These are phyloP conservation scores for Zaprionus camerounensis DNA, from an alignment of 1,140 invertebrate species.

Conservation along the genomic window DNA sequence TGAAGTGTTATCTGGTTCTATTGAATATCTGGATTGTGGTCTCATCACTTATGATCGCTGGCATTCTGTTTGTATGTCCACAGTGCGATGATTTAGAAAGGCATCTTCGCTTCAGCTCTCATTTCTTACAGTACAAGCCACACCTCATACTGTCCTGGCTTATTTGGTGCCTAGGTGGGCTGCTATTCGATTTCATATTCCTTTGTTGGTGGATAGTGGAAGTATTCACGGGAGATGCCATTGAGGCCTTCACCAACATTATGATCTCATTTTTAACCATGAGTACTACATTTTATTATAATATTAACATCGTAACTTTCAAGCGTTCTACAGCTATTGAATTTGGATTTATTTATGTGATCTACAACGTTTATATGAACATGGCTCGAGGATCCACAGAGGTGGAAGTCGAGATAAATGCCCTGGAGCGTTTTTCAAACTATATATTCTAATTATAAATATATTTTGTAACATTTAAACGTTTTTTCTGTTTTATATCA, in stretches of 20 bases:
- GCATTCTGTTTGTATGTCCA: conserved; percentile 55
- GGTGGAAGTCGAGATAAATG: background rate
- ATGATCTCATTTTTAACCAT: conserved; percentile 65
- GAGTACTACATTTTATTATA: conserved; percentile 14
- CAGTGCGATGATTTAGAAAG: background rate
- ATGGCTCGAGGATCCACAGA: background rate
- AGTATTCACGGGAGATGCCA: conserved; percentile 47
- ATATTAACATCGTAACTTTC: background rate
- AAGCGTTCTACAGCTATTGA: conserved; percentile 48
- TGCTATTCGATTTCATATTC: conserved; percentile 52
- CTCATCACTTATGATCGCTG: conserved; percentile 56
- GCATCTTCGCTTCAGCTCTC: background rate
- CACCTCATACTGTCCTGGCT: conserved; percentile 57
- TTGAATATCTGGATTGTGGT: conserved; percentile 63
- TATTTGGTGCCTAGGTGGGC: conserved; percentile 50
- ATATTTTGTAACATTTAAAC: conserved; percentile 9
- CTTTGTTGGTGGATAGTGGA: conserved; percentile 55
- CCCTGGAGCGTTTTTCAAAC: conserved; percentile 4
- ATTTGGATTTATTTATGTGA: conserved; percentile 55
- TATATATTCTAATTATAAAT: conserved; percentile 25
- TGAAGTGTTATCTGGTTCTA: conserved; percentile 59
- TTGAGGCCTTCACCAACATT: conserved; percentile 68
- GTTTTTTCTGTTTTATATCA: background rate
- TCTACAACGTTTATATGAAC: conserved; percentile 53
- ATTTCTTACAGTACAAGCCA: conserved; percentile 41